Percentiles rank a stretch among this genome's conserved stretches.
Evolutionary conservation across 1,140 invertebrate genomes (phyloP).

Genomic region (Brevipalpus yothersi): DNA sequence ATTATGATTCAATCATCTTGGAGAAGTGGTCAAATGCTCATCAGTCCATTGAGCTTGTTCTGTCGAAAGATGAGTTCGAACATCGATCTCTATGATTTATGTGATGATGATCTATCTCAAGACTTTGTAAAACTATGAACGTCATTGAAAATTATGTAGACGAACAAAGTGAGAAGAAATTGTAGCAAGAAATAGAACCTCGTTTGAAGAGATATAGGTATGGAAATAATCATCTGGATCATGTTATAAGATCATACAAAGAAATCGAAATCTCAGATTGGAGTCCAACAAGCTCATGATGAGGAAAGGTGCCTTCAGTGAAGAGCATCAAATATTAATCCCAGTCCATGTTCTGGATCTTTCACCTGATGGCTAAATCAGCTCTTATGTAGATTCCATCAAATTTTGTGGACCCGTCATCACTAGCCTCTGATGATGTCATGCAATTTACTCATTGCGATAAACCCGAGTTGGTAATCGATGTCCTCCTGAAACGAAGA

Average conservation of each 20-base stretch:
- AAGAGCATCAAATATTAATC: conserved; percentile 32
- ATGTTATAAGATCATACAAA: conserved; percentile 59
- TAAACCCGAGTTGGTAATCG: conserved; percentile 34
- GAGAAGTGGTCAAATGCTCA: too few species aligned
- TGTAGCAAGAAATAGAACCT: background rate
- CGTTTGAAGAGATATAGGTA: background rate
- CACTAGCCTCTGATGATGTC: conserved; percentile 60
- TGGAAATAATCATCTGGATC: background rate
- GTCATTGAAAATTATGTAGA: background rate
- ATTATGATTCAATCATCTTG: too few species aligned
- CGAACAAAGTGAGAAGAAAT: background rate
- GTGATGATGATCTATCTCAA: too few species aligned
- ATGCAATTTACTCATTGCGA: conserved; percentile 61
- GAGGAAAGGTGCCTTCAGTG: conserved; percentile 38
- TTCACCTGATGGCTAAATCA: conserved; percentile 62
- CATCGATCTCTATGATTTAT: too few species aligned
- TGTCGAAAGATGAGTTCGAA: too few species aligned
- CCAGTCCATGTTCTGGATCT: conserved; percentile 71
- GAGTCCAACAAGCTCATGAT: conserved; percentile 48
- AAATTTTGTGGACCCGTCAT: conserved; percentile 87
- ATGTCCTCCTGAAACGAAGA: conserved; percentile 49
- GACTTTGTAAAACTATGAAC: too few species aligned
- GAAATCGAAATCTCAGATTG: conserved; percentile 77
- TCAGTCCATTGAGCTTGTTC: too few species aligned
- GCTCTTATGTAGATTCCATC: conserved; percentile 82